These are phyloP conservation scores for Megaceryle torquata DNA, from an alignment of 2,113 vertebrate species.

Conservation along the genomic window DNA sequence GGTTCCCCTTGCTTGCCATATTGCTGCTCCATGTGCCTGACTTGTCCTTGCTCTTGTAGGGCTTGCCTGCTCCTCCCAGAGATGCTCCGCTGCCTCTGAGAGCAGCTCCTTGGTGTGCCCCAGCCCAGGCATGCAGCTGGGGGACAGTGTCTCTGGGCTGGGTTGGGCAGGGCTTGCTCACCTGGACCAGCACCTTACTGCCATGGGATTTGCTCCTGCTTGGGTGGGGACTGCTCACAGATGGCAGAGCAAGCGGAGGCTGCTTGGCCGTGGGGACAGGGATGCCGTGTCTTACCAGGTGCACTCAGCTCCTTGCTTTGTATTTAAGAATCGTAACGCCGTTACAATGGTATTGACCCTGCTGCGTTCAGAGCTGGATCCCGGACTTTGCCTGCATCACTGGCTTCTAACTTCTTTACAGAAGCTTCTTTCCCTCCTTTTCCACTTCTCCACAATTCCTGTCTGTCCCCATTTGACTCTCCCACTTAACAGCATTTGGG, in stretches of 20 bases:
- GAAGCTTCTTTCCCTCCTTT: not conserved
- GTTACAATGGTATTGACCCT: rapidly evolving
- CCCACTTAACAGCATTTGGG: not conserved
- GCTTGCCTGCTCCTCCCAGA: not conserved
- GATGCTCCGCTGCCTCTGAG: not conserved
- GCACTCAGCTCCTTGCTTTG: not conserved
- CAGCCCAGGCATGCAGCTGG: not conserved
- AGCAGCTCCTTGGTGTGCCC: not conserved
- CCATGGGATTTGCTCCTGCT: rapidly evolving
- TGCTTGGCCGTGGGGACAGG: rapidly evolving
- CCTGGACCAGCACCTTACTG: not conserved
- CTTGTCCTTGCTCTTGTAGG: not conserved
- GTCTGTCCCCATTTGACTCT: not conserved
- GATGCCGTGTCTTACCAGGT: rapidly evolving
- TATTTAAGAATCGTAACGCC: rapidly evolving
- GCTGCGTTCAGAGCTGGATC: not conserved
- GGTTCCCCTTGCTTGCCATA: not conserved
- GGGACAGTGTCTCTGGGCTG: rapidly evolving
- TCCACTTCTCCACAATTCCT: not conserved
- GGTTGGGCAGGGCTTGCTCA: not conserved
- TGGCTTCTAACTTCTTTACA: not conserved
- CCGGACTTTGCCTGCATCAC: not conserved
- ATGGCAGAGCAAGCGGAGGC: not conserved
- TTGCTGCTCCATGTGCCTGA: not conserved
- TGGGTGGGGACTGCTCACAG: rapidly evolving